Percentiles rank a stretch among this genome's conserved stretches.
Evolutionary conservation across 1,140 invertebrate genomes (phyloP).

Genomic region (Metopolophium dirhodum): DNA sequence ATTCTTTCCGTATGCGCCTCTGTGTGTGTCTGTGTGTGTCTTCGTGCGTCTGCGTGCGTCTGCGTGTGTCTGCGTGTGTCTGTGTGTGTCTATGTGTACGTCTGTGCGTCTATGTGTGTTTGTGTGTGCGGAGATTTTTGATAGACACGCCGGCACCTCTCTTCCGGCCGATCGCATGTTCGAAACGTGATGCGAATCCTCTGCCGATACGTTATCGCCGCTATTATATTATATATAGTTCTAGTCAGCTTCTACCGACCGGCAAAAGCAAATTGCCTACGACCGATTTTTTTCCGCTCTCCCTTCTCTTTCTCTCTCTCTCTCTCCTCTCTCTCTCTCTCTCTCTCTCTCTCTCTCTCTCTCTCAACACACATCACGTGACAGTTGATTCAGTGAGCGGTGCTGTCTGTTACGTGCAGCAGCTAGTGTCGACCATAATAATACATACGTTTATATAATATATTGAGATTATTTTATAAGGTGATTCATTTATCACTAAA

Average conservation of each 20-base stretch:
- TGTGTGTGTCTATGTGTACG: not conserved
- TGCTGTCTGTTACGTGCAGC: not conserved
- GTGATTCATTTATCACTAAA: not conserved
- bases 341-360: not conserved
- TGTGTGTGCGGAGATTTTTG: not conserved
- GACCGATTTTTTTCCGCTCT: not conserved
- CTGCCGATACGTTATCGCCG: not conserved
- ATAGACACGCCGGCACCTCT: not conserved
- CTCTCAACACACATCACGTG: not conserved
- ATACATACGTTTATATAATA: not conserved
- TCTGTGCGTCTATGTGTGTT: no score
- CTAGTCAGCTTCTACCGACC: not conserved
- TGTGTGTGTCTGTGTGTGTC: not conserved
- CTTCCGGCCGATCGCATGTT: not conserved
- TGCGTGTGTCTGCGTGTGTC: no score
- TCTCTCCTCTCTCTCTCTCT: no score
- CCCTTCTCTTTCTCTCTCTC: not conserved
- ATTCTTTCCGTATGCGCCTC: not conserved
- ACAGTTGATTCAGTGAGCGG: not conserved
- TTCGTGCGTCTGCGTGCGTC: no score
- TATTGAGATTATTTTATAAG: not conserved
- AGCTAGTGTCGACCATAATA: not conserved
- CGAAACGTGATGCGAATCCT: not conserved
- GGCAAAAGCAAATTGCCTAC: not conserved
- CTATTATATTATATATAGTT: not conserved